Evolutionary conservation across 2,888 invertebrate genomes (phyloP).

Genomic region (Leuctra nigra): DNA sequence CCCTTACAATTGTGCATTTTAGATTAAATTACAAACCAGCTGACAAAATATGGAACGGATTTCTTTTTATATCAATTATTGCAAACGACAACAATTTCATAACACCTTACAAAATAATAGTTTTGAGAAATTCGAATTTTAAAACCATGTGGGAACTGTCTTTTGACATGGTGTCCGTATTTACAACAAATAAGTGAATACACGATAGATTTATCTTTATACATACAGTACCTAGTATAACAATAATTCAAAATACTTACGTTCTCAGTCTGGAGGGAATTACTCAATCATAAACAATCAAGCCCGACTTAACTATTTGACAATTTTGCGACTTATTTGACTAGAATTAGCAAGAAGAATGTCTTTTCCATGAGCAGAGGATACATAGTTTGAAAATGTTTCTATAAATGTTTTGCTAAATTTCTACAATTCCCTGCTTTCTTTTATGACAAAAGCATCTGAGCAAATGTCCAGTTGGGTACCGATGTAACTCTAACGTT

Average conservation of each 20-base stretch:
- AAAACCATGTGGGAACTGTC: slow-evolving; percentile 19
- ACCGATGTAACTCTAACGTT: too few species aligned
- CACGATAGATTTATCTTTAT: background rate
- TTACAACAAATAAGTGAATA: slow-evolving; percentile 13
- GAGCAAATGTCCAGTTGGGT: too few species aligned
- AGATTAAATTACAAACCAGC: slow-evolving; percentile 15
- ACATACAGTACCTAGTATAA: background rate
- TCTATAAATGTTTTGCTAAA: too few species aligned
- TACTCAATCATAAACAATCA: slow-evolving; percentile 21
- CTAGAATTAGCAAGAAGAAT: slow-evolving; percentile 24
- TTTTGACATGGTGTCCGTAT: slow-evolving; percentile 20
- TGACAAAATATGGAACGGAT: slow-evolving; percentile 29
- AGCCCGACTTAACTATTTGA: slow-evolving; percentile 17
- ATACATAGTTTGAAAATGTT: too few species aligned
- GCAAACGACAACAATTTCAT: slow-evolving; percentile 29
- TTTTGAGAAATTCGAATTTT: slow-evolving; percentile 15
- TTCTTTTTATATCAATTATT: slow-evolving; percentile 27
- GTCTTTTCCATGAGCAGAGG: too few species aligned
- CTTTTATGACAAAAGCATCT: too few species aligned
- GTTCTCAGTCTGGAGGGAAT: slow-evolving; percentile 27
- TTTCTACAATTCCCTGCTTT: too few species aligned
- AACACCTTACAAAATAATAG: slow-evolving; percentile 17
- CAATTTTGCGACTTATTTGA: too few species aligned
- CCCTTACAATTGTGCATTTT: too few species aligned
- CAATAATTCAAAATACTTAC: background rate